Evolutionary conservation across 2,888 invertebrate species (phyloP).

Genomic region (Drosophila cognata): DNA sequence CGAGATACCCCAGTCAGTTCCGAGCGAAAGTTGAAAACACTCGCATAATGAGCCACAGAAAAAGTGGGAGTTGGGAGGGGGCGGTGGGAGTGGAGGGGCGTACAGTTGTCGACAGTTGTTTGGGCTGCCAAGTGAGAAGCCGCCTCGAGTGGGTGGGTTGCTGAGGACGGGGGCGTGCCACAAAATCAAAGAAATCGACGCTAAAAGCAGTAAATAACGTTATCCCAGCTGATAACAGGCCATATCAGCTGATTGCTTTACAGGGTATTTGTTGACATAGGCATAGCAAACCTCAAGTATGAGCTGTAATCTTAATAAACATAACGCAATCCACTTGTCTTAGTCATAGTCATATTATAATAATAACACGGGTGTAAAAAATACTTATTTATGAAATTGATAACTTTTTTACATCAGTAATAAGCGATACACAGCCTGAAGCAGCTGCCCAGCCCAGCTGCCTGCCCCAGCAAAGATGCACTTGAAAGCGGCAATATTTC

Average conservation of each 20-base stretch:
- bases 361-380: background rate
- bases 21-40: conserved; percentile 22
- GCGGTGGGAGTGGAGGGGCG: conserved; percentile 28
- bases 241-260: background rate
- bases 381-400: background rate
- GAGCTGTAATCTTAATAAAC: background rate
- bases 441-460: background rate
- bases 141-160: conserved; percentile 2
- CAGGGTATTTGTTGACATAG: background rate
- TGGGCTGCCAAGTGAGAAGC: conserved; percentile 22
- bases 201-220: conserved; percentile 64
- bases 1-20: background rate
- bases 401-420: no score
- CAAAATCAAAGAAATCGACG: conserved; percentile 61
- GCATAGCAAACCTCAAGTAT: background rate
- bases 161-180: conserved; percentile 43
- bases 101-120: conserved; percentile 49
- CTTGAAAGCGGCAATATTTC: background rate
- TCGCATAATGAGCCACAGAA: conserved; percentile 24
- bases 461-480: background rate
- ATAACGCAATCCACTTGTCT: background rate
- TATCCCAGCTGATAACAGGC: conserved; percentile 8
- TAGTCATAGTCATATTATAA: background rate
- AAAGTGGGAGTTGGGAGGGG: background rate
- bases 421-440: background rate